Evolutionary conservation across 2,797 vertebrate genomes (phyloP).

Genomic region (Centroberyx gerrardi): DNA sequence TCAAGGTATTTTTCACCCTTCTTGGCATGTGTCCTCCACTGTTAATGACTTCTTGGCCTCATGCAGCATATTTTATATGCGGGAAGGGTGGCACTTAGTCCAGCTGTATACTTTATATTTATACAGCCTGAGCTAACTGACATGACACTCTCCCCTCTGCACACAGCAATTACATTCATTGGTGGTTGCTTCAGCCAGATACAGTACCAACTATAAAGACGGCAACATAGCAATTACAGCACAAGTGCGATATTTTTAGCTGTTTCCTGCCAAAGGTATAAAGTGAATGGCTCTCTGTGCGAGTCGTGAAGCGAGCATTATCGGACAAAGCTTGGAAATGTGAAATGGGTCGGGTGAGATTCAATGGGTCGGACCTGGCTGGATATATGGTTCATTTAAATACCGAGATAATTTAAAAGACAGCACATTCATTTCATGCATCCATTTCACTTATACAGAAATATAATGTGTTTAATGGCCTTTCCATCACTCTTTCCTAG

Average conservation of each 20-base stretch:
- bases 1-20: constrained; percentile 47
- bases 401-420: constrained; percentile 16
- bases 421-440: constrained; percentile 44
- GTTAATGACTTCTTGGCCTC: constrained; percentile 73
- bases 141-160: constrained; percentile 82
- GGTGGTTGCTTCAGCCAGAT: constrained; percentile 83
- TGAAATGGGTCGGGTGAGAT: constrained; percentile 33
- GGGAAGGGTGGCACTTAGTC: constrained; percentile 77
- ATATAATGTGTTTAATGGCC: constrained; percentile 45
- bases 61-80: constrained; percentile 69
- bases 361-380: constrained; percentile 48
- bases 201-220: constrained; percentile 84
- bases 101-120: constrained; percentile 82
- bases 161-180: constrained; percentile 87
- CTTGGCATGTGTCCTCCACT: constrained; percentile 54
- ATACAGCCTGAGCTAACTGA: constrained; percentile 83
- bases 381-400: constrained; percentile 49
- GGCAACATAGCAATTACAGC: constrained; percentile 84
- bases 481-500: constrained; percentile 31
- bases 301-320: constrained; percentile 65
- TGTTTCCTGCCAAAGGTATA: constrained; percentile 83
- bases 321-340: constrained; percentile 60
- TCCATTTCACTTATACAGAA: constrained; percentile 39
- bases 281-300: constrained; percentile 81
- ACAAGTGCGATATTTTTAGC: constrained; percentile 88